Percentiles rank a stretch among this genome's conserved stretches.
Conservation (phyloP, 2,888 invertebrate species). For the Dione juno region DNA sequence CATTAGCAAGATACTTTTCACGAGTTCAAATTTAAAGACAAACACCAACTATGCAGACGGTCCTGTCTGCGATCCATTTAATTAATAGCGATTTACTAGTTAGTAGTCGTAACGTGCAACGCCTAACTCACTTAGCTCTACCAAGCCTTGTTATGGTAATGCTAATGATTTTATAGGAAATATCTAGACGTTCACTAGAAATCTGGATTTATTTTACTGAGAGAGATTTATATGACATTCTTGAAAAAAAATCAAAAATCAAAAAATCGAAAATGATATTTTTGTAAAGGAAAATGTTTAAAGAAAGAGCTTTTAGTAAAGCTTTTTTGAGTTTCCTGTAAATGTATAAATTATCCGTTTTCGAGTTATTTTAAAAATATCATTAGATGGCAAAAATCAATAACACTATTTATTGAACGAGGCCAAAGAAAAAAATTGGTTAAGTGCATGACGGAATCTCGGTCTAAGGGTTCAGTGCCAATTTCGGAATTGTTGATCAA, state of each 20-base stretch:
- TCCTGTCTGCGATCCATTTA: constrained; percentile 60
- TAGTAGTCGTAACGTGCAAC: constrained; percentile 47
- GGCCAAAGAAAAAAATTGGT: neutral
- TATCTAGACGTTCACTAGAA: neutral
- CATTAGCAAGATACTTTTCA: constrained; percentile 43
- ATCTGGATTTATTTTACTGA: neutral
- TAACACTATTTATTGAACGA: neutral
- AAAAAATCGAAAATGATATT: too few species aligned
- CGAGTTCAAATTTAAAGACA: constrained; percentile 57
- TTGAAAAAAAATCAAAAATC: too few species aligned
- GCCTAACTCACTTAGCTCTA: constrained; percentile 40
- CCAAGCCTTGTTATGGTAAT: constrained; percentile 21
- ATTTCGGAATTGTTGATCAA: too few species aligned
- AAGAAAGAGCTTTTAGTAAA: neutral
- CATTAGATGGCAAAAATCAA: neutral
- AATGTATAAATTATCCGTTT: neutral
- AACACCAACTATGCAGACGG: constrained; percentile 68
- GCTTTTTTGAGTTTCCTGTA: neutral
- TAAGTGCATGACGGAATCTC: too few species aligned
- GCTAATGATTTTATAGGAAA: constrained; percentile 12
- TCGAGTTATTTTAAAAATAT: neutral
- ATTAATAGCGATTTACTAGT: constrained; percentile 62
- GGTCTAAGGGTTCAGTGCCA: too few species aligned
- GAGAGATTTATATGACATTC: too few species aligned
- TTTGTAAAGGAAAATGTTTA: too few species aligned